Percentiles rank a stretch among this genome's conserved stretches.
These are phyloP conservation scores for Toxostoma redivivum DNA, from an alignment of 2,113 vertebrate genomes.

Conservation along the genomic window DNA sequence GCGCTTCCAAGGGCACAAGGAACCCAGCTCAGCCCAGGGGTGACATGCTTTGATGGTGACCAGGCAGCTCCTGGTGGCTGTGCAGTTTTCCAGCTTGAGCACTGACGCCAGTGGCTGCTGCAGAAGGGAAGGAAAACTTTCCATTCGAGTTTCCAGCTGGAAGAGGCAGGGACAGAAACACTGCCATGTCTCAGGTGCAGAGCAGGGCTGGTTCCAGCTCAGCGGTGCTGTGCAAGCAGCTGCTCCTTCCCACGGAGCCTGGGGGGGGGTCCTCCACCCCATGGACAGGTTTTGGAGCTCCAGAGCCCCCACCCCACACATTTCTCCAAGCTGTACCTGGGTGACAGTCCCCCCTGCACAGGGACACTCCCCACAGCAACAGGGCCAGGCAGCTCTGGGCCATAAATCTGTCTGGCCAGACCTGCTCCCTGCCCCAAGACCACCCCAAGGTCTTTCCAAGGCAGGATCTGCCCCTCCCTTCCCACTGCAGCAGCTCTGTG, in stretches of 20 bases:
- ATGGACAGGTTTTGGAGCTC: accelerated
- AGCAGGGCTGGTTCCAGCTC: background rate
- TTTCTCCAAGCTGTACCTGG: background rate
- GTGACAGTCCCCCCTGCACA: background rate
- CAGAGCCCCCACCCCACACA: background rate
- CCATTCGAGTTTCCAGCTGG: background rate
- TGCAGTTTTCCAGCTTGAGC: background rate
- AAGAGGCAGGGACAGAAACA: background rate
- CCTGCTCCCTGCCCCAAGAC: background rate
- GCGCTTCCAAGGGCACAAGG: background rate
- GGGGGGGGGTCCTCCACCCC: background rate
- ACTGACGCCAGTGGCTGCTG: background rate
- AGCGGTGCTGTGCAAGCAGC: background rate
- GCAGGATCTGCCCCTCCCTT: background rate
- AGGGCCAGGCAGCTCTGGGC: background rate
- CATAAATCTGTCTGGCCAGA: accelerated
- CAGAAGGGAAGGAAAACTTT: background rate
- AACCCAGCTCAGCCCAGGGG: background rate
- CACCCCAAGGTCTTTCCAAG: background rate
- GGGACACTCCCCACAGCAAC: background rate
- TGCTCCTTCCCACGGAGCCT: background rate
- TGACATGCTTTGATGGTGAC: background rate
- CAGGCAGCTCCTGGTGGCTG: background rate
- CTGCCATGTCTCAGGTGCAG: accelerated
- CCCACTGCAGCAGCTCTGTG: background rate